Evolutionary conservation across 1,140 invertebrate genomes (phyloP), one percentile per base, ranked within the genome.

Genomic region (Bradysia coprophila): DNA sequence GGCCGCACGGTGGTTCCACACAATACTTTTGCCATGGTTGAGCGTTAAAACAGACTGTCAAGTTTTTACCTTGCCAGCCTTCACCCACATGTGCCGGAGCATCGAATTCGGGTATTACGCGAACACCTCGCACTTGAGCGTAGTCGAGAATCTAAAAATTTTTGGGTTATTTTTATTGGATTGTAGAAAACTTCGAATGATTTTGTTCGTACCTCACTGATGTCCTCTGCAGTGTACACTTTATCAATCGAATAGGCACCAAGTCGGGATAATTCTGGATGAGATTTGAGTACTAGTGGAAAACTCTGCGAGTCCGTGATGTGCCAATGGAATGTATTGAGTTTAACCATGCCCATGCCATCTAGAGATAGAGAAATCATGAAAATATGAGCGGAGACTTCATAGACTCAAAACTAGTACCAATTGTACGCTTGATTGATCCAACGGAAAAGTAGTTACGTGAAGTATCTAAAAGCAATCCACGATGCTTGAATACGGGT

Each of bases 291-390:
- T 20, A 75, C 72, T 40, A 86, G 75, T 0, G 86, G 84, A 51
- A 90, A 89, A 49, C 83, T 87, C 18, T 89, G 84, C 1, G 78
- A 76, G 55, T 91, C 86, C 0, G 82, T 87, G n/a, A 90, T 82
- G 49, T 91, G 85, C 83, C 84, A 89, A 49, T 91, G 86, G 55
- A 91, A 81, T 0, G 77, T 76, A 53, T 91, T 91, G 24, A 91
- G 51, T 52, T 90, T 91, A 10, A 75, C 76, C 51, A 75, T 67
- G 0, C 75, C 74, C 82, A 90, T 87, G 0, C 68, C 84, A 50
- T 86, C 81, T 64, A 42, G 24, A 41, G 31, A 40, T 43, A 6
- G 10, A 10, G 43, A 41, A 42, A 38, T 16, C 21, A 28, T 41
- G n/a, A n/a, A n/a, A n/a, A n/a, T n/a, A n/a, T n/a, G n/a, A n/a